Conservation (phyloP, 1,140 invertebrate species). For the Caerostris extrusa region DNA sequence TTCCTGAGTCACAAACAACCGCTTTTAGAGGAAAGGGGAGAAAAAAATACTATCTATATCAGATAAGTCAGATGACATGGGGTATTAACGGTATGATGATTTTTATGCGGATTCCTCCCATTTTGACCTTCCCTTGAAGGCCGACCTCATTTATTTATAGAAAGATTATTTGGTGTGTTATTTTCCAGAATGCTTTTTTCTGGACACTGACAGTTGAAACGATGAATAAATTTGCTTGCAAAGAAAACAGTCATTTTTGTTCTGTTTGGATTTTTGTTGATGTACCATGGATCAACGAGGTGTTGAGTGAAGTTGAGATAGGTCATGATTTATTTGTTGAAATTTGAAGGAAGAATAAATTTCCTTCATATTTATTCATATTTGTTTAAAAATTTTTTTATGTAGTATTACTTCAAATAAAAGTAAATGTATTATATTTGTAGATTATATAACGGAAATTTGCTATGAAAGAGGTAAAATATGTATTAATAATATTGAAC, state of each 20-base stretch:
- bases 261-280: slow-evolving; percentile 6
- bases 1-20: slow-evolving; percentile 20
- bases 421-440: background rate
- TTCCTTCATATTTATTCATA: background rate
- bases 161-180: background rate
- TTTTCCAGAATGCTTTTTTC: slow-evolving; percentile 12
- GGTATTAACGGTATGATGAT: slow-evolving; percentile 27
- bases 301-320: background rate
- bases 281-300: background rate
- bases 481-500: background rate
- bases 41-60: slow-evolving; percentile 46
- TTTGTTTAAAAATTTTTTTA: background rate
- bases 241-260: background rate
- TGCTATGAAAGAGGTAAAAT: background rate
- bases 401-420: background rate
- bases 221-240: slow-evolving; percentile 47
- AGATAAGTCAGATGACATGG: slow-evolving; percentile 14
- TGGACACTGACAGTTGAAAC: slow-evolving; percentile 45
- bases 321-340: background rate
- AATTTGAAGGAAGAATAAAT: background rate
- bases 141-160: slow-evolving; percentile 37
- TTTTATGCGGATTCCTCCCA: slow-evolving; percentile 48
- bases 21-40: slow-evolving; percentile 10
- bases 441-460: background rate
- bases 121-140: slow-evolving; percentile 55